Evolutionary conservation across 2,113 vertebrate species (phyloP).

Genomic region (Uropsilus gracilis): DNA sequence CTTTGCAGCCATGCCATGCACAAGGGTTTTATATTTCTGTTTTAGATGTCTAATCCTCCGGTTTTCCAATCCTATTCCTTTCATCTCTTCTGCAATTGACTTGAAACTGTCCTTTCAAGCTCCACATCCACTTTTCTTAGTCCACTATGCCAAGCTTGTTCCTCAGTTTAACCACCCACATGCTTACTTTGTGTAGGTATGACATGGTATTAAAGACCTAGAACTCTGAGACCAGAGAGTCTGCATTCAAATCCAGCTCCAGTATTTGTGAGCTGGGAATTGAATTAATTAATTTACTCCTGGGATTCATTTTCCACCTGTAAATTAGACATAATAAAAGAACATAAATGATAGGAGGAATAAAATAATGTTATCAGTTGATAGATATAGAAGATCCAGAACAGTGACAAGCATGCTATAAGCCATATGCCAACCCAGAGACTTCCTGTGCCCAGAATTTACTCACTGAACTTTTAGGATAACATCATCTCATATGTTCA

Average conservation of each 20-base stretch:
- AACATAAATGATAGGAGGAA: neutral
- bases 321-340: neutral
- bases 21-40: neutral
- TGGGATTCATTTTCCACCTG: neutral
- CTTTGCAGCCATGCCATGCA: neutral
- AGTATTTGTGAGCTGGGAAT: neutral
- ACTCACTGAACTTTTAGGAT: neutral
- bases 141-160: neutral
- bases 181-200: neutral
- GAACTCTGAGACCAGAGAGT: neutral
- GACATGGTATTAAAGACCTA: neutral
- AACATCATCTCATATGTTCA: neutral
- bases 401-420: accelerated
- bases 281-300: neutral
- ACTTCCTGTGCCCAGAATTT: neutral
- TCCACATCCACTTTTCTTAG: neutral
- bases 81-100: neutral
- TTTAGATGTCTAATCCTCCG: neutral
- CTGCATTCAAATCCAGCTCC: neutral
- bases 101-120: neutral
- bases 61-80: no score
- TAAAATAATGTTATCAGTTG: neutral
- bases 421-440: neutral
- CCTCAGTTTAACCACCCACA: neutral
- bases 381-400: accelerated